Base-by-base conservation (phyloP, 2,888 invertebrate genomes). In the Ectemnius cavifrons region DNA sequence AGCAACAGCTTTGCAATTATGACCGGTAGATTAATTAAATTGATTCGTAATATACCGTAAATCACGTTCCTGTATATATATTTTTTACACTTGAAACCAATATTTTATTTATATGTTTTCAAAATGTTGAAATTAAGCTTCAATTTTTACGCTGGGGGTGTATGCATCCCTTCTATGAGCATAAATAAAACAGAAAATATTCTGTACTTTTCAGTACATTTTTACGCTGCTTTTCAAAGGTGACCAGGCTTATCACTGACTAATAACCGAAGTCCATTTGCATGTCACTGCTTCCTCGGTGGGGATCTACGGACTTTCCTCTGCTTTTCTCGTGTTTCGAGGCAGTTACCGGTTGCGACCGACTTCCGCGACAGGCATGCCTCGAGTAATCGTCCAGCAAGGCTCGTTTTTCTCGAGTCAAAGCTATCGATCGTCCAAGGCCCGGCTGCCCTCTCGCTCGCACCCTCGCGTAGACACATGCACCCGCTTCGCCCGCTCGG, bases 271-370 rank as follows among this genome's bases (percentile, higher is more conserved):
- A 23, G 28, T 57, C 72, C 49, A 63, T 70, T 72, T 77, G 77
- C 77, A 72, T 75, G 37, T 37, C 37, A 37, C 72, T 70, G 63
- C 60, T 69, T 75, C 62, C 71, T 66, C 56, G 74, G 60, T 63
- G 69, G 49, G 77, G 71, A 77, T 69, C 73, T 75, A 77, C 75
- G 74, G 73, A 81, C 77, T 79, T 84, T 80, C 82, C 84, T 80
- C 78, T 79, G 80, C 83, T 84, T 86, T 87, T 85, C 85, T 84
- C 87, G 83, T 87, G 87, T 82, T 84, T 72, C 79, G 73, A 67
- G 75, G 84, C 83, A 86, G 85, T 87, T 87, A 86, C 79, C 82
- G 74, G 79, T 37, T 37, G 37, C 72, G 70, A 60, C 68, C 68
- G 61, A 68, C 82, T 80, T 82, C 84, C 81, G 79, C 79, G 80